Evolutionary conservation across 1,140 invertebrate species (phyloP).

Genomic region (Drosophila kepulauana): DNA sequence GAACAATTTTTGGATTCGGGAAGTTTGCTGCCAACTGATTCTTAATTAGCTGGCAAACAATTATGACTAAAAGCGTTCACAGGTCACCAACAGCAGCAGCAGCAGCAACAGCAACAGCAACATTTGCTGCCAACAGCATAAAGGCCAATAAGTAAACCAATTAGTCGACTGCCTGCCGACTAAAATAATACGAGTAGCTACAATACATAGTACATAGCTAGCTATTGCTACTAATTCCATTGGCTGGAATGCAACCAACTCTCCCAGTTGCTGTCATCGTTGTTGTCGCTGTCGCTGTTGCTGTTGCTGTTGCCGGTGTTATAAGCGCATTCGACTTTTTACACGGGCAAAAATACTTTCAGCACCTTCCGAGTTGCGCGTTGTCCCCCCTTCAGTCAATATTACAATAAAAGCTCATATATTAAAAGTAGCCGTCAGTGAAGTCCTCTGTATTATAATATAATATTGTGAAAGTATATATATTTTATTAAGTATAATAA

Average conservation of each 20-base stretch:
- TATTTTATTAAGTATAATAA: too few species aligned
- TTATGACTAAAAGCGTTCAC: constrained; percentile 48
- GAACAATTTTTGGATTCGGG: not conserved
- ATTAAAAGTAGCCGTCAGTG: not conserved
- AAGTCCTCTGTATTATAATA: not conserved
- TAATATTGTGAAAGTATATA: too few species aligned
- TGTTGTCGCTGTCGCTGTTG: not conserved
- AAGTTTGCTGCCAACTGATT: constrained; percentile 7
- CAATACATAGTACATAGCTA: constrained; percentile 3
- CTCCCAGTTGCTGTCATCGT: not conserved
- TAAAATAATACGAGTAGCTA: constrained; percentile 28
- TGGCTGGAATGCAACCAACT: constrained; percentile 16
- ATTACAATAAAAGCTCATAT: not conserved
- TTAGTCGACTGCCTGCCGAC: constrained; percentile 49
- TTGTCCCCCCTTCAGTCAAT: not conserved
- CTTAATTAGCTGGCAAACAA: constrained; percentile 30
- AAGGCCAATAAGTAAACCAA: constrained; percentile 70
- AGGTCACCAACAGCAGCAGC: constrained; percentile 26
- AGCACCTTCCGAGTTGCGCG: not conserved
- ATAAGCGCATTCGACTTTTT: constrained; percentile 75
- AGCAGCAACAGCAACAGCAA: not conserved
- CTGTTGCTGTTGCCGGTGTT: constrained; percentile 40
- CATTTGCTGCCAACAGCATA: constrained; percentile 25
- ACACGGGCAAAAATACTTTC: constrained; percentile 26
- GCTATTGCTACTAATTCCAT: constrained; percentile 22